phyloP scores from a whole-genome alignment of 2,888 invertebrate genomes.

The Adela reaumurella region DNA sequence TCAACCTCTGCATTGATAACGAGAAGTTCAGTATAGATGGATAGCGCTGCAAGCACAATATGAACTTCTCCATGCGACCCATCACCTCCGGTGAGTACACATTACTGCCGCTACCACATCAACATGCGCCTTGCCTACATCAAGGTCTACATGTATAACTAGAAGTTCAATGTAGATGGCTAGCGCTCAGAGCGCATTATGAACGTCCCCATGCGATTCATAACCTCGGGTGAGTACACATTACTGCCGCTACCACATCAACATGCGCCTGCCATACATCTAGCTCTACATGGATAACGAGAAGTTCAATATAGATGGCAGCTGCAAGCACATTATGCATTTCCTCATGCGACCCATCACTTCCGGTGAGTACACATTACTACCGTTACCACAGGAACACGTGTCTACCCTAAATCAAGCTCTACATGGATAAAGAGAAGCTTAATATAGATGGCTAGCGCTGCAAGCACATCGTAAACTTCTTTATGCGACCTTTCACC shows the following conservation, averaged over 20 bases:
- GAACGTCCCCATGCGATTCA: no score
- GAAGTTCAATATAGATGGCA: slow-evolving; percentile 91
- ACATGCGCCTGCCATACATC: slow-evolving; percentile 84
- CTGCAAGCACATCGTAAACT: slow-evolving; percentile 92
- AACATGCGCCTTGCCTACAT: slow-evolving; percentile 87
- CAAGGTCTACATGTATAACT: no score
- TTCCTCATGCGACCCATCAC: slow-evolving; percentile 91
- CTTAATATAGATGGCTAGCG: slow-evolving; percentile 92
- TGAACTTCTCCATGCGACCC: slow-evolving; percentile 91
- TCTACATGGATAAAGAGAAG: no score
- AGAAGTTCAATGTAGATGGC: slow-evolving; percentile 90
- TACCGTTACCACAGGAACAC: slow-evolving; percentile 90
- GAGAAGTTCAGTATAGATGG: slow-evolving; percentile 92
- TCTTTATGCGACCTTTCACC: slow-evolving; percentile 88
- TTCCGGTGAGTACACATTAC: slow-evolving; percentile 79
- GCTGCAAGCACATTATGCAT: slow-evolving; percentile 93
- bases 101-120: slow-evolving; percentile 76
- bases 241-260: slow-evolving; percentile 88
- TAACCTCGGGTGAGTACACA: slow-evolving; percentile 88
- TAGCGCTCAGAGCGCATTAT: slow-evolving; percentile 91
- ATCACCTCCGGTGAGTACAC: slow-evolving; percentile 69
- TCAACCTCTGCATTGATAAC: no score
- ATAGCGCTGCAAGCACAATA: slow-evolving; percentile 89
- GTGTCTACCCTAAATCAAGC: no score
- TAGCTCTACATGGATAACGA: slow-evolving; percentile 90